Evolutionary conservation across 2,888 invertebrate species (phyloP).

Genomic region (Calliphora vomitoria): DNA sequence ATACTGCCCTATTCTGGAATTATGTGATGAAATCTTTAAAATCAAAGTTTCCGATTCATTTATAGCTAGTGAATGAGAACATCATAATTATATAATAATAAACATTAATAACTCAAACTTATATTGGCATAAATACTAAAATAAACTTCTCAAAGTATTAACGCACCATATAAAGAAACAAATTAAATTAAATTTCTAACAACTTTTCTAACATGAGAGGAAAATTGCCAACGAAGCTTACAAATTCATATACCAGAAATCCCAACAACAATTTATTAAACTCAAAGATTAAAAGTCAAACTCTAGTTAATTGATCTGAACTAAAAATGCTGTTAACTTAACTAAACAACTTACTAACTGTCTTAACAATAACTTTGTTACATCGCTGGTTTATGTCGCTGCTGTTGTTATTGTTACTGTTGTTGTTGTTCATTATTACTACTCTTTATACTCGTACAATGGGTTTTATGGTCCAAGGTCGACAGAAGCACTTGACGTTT

Average conservation of each 20-base stretch:
- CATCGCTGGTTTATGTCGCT: conserved; percentile 27
- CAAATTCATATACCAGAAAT: background rate
- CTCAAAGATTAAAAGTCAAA: conserved; percentile 31
- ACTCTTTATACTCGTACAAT: conserved; percentile 62
- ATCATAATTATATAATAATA: too few relatives aligned
- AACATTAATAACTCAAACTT: too few relatives aligned
- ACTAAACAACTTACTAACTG: conserved; percentile 9
- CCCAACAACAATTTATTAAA: background rate
- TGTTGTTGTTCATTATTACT: conserved; percentile 28
- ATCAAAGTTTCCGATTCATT: too few relatives aligned
- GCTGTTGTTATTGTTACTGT: conserved; percentile 32
- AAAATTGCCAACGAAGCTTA: too few relatives aligned
- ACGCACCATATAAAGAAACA: too few relatives aligned
- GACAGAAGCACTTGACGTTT: conserved; percentile 70
- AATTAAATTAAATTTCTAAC: too few relatives aligned
- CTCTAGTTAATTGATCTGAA: conserved; percentile 46
- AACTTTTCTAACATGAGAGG: too few relatives aligned
- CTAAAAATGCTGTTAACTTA: conserved; percentile 27
- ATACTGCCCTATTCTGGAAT: too few relatives aligned
- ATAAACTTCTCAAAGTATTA: too few relatives aligned
- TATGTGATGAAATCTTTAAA: too few relatives aligned
- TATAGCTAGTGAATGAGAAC: too few relatives aligned
- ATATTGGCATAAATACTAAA: too few relatives aligned
- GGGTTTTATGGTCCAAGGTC: conserved; percentile 75
- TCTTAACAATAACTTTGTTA: conserved; percentile 60